phyloP scores from a whole-genome alignment of 1,140 invertebrate genomes.

The Euura lappo region DNA sequence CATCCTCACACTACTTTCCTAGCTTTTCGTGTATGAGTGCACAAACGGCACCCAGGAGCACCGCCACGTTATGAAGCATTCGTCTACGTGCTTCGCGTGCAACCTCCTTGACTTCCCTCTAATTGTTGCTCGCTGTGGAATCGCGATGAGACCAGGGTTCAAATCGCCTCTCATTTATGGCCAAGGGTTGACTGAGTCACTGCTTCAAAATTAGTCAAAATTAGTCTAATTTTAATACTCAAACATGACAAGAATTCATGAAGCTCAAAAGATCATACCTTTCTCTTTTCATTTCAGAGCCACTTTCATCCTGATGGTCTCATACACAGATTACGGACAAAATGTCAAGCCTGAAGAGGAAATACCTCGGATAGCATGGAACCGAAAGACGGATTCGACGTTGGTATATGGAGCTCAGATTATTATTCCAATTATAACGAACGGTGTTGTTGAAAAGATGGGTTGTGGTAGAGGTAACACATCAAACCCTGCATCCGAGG shows the following conservation, averaged over 20 bases:
- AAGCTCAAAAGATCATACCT: background rate
- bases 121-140: constrained; percentile 44
- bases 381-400: no score
- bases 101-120: constrained; percentile 36
- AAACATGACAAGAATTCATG: no score
- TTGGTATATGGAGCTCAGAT: no score
- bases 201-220: no score
- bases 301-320: no score
- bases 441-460: no score
- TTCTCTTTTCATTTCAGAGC: constrained; percentile 2
- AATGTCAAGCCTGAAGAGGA: no score
- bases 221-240: no score
- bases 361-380: no score
- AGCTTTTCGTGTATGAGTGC: background rate
- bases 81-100: constrained; percentile 40
- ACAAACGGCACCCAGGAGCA: background rate
- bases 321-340: no score
- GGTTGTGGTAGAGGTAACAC: background rate
- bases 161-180: constrained; percentile 13
- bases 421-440: no score
- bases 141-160: constrained; percentile 23
- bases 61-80: constrained; percentile 46
- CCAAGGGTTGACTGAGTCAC: background rate
- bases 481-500: background rate
- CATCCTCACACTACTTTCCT: background rate